Evolutionary conservation across 23 tunicate genomes (phyloP).

Genomic region (Aplidium turbinatum): DNA sequence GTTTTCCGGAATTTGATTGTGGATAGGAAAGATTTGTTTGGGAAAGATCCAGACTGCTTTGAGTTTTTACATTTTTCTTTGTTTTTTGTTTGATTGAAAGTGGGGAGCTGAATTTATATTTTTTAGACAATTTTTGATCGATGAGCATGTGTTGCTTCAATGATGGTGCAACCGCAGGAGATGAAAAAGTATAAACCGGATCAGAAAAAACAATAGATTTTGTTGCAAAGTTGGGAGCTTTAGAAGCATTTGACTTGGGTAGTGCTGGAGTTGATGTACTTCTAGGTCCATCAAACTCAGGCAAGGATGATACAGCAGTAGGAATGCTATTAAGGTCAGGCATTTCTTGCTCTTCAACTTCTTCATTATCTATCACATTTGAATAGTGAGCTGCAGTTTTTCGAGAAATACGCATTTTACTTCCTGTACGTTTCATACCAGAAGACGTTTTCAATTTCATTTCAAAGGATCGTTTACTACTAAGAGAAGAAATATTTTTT

Average conservation of each 20-base stretch:
- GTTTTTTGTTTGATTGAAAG: not conserved
- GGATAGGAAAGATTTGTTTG: no score
- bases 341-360: not conserved
- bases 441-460: not conserved
- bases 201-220: not conserved
- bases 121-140: not conserved
- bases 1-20: no score
- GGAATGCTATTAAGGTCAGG: slow-evolving; percentile 11
- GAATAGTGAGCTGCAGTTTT: slow-evolving; percentile 16
- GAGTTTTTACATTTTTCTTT: not conserved
- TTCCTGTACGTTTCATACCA: slow-evolving; percentile 8
- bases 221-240: no score
- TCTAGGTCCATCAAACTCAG: slow-evolving; percentile 14
- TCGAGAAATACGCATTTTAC: slow-evolving; percentile 23
- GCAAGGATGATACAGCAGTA: not conserved
- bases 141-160: not conserved
- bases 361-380: not conserved
- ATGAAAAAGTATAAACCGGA: slow-evolving; percentile 4
- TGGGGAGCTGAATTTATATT: not conserved
- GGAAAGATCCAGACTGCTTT: not conserved
- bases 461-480: not conserved
- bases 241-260: not conserved
- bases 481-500: slow-evolving; percentile 26
- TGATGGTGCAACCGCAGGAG: not conserved
- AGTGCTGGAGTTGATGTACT: slow-evolving; percentile 33